Conservation (phyloP, 2,797 vertebrate species). For the Hypotaenidia okinawae region DNA sequence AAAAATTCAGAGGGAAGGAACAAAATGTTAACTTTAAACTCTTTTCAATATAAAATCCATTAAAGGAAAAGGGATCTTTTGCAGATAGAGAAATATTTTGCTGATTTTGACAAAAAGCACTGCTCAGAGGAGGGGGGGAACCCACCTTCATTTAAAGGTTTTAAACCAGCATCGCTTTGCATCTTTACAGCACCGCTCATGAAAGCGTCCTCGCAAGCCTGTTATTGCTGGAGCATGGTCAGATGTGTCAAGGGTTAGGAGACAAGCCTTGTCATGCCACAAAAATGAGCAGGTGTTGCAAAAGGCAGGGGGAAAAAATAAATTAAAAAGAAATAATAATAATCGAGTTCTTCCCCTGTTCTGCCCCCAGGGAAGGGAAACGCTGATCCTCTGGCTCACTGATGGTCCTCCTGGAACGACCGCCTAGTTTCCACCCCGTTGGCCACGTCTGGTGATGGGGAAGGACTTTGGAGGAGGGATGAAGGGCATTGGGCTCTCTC, state of each 20-base stretch:
- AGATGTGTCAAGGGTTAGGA: background rate
- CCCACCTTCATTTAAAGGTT: background rate
- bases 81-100: background rate
- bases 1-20: background rate
- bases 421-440: background rate
- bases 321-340: background rate
- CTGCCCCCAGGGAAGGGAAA: background rate
- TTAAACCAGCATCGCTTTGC: background rate
- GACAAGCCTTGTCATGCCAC: background rate
- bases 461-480: background rate
- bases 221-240: background rate
- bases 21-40: background rate
- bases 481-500: background rate
- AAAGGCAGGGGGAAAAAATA: background rate
- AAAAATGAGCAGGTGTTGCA: background rate
- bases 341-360: background rate
- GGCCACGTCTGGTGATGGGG: background rate
- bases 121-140: background rate
- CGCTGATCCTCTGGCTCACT: slow-evolving; percentile 18
- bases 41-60: background rate
- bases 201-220: background rate
- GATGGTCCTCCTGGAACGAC: background rate
- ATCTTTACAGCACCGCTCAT: background rate
- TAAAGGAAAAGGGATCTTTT: background rate
- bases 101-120: slow-evolving; percentile 15